Base-by-base conservation (phyloP, 2,888 invertebrate species). In the Teinopalpus imperialis region DNA sequence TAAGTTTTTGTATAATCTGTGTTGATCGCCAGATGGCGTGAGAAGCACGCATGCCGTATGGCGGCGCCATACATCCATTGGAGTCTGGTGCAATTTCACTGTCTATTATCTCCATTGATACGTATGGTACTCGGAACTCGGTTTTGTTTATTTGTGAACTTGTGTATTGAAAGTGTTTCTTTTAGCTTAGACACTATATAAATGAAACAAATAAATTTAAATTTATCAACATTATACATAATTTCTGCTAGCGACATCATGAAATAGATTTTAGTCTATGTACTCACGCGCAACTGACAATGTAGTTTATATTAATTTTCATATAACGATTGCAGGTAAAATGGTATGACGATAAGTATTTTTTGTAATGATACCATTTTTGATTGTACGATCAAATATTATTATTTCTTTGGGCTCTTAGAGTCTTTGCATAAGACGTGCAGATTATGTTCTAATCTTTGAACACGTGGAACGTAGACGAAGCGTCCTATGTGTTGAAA, bases 391-490 rank as follows among this genome's bases (percentile, higher is more conserved):
- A 27, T 45, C 16, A 14, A 34, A 36, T 35, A 45, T 46, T 41
- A 46, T 41, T 46, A 46, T 41, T 46, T 27, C 27, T 45, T 39
- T 20, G 16, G 37, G 24, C 34, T 23, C 48, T 20, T 12, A 42
- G 57, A 55, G 60, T 54, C 57, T 52, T 49, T 57, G 74, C 79
- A 79, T 81, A 67, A 68, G 66, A 61, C 53, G 52, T 51, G 56
- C 56, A 77, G 85, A 82, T 85, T 81, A 83, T 74, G 59, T 66
- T 67, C 58, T 74, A 76, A 81, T 77, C 77, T 74, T 59, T 51
- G 77, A 79, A 82, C 87, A 87, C 87, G 85, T 88, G 87, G 82
- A 77, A 70, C 56, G 54, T 61, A 64, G 55, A 56, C 59, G 63
- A 53, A 63, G 65, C 66, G 61, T 70, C 65, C 59, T 60, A 61